These are phyloP conservation scores for Entomobrya proxima DNA, from an alignment of 2,888 invertebrate species.

Conservation along the genomic window DNA sequence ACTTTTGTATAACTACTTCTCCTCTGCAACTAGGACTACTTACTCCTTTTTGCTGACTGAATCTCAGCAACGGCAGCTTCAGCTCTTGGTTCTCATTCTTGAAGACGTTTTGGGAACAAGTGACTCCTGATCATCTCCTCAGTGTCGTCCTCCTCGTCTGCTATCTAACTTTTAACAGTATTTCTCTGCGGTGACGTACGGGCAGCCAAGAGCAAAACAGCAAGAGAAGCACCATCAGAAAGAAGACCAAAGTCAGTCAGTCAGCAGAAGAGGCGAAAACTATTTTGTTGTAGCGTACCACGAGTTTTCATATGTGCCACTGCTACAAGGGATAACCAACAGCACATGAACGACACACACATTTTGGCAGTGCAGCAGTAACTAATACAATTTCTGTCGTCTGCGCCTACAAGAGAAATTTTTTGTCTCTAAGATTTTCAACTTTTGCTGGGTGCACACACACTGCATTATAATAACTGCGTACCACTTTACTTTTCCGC, in stretches of 20 bases:
- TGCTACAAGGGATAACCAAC: neutral
- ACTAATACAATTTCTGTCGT: conserved; percentile 34
- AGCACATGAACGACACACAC: neutral
- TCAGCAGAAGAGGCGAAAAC: conserved; percentile 24
- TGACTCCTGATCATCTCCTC: conserved; percentile 66
- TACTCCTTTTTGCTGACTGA: conserved; percentile 61
- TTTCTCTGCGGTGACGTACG: conserved; percentile 54
- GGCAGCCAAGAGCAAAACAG: conserved; percentile 36
- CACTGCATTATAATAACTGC: conserved; percentile 2
- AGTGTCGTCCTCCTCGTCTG: conserved; percentile 63
- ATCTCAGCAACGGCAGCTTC: conserved; percentile 55
- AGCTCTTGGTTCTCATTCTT: conserved; percentile 51
- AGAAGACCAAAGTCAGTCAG: conserved; percentile 37
- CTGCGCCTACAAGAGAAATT: conserved; percentile 33
- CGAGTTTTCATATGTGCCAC: conserved; percentile 1
- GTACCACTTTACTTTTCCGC: conserved; percentile 31
- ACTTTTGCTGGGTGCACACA: conserved; percentile 16
- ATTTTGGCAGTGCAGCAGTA: conserved; percentile 11
- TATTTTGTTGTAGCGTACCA: conserved; percentile 44
- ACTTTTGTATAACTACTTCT: conserved; percentile 33
- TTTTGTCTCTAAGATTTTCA: conserved; percentile 25
- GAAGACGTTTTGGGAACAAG: conserved; percentile 69
- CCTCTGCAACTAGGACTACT: conserved; percentile 50
- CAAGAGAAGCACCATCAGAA: neutral
- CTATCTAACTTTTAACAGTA: conserved; percentile 55